phyloP scores from a whole-genome alignment of 2,797 vertebrate genomes.

The Gila robusta region DNA sequence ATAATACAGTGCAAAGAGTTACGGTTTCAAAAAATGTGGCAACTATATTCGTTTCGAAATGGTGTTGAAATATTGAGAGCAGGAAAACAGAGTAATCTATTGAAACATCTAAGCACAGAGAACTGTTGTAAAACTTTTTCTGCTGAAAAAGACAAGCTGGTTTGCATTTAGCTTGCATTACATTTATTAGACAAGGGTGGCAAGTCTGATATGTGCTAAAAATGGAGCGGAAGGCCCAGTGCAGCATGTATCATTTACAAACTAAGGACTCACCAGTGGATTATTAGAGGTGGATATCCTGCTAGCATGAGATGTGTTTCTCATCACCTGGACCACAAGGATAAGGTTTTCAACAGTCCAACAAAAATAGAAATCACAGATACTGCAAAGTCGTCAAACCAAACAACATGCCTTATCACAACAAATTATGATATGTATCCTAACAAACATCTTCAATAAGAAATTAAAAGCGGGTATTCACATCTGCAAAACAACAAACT shows the following conservation, averaged over 20 bases:
- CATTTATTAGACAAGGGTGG: too few species aligned
- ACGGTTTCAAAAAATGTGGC: not conserved
- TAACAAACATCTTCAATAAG: not conserved
- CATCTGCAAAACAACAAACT: slow-evolving; percentile 7
- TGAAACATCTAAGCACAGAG: not conserved
- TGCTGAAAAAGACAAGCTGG: not conserved
- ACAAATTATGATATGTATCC: not conserved
- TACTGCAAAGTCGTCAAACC: slow-evolving; percentile 24
- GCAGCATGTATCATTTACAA: not conserved
- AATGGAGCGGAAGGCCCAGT: not conserved
- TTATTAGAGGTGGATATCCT: slow-evolving; percentile 80
- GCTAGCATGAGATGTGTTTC: slow-evolving; percentile 85
- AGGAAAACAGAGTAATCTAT: not conserved
- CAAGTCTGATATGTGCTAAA: slow-evolving; percentile 6
- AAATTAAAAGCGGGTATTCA: not conserved
- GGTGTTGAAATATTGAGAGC: not conserved
- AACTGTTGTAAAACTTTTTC: not conserved
- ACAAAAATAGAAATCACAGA: slow-evolving; percentile 25
- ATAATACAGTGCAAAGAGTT: not conserved
- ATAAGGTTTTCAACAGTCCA: slow-evolving; percentile 55
- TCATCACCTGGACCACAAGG: slow-evolving; percentile 82
- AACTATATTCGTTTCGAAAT: not conserved
- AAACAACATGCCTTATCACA: not conserved
- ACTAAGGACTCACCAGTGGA: slow-evolving; percentile 81
- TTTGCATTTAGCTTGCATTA: not conserved